These are phyloP conservation scores for Sminthurides bifidus DNA, from an alignment of 1,140 invertebrate genomes.

Conservation along the genomic window DNA sequence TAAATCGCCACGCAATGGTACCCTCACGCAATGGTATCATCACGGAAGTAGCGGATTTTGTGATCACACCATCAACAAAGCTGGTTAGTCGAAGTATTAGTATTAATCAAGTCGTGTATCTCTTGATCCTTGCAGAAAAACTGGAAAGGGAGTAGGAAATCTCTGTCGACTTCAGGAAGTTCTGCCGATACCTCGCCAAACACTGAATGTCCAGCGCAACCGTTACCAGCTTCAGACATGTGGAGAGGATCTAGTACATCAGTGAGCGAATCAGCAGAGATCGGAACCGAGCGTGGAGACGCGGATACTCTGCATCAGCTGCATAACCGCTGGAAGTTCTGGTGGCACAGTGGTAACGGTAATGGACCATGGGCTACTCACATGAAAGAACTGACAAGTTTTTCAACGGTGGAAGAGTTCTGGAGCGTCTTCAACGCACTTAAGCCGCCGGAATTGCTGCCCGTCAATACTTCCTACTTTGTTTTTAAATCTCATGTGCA, in stretches of 20 bases:
- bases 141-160: too few species aligned
- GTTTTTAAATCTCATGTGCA: constrained; percentile 90
- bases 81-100: too few species aligned
- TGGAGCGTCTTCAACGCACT: constrained; percentile 97
- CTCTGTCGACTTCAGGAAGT: too few species aligned
- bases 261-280: neutral
- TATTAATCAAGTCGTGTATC: too few species aligned
- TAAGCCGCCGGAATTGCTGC: constrained; percentile 76
- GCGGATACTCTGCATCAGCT: constrained; percentile 66
- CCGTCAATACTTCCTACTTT: constrained; percentile 86
- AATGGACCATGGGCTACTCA: constrained; percentile 85
- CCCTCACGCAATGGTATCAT: too few species aligned
- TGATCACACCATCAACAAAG: too few species aligned
- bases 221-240: neutral
- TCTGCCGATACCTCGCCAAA: too few species aligned
- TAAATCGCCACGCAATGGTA: too few species aligned
- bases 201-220: too few species aligned
- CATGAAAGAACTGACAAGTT: constrained; percentile 78
- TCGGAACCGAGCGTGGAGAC: neutral
- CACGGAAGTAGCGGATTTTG: too few species aligned
- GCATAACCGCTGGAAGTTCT: constrained; percentile 91
- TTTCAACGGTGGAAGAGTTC: constrained; percentile 96
- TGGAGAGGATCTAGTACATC: neutral
- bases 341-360: constrained; percentile 92
- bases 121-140: too few species aligned